phyloP scores from a whole-genome alignment of 2,113 vertebrate genomes.

The Vombatus ursinus region DNA sequence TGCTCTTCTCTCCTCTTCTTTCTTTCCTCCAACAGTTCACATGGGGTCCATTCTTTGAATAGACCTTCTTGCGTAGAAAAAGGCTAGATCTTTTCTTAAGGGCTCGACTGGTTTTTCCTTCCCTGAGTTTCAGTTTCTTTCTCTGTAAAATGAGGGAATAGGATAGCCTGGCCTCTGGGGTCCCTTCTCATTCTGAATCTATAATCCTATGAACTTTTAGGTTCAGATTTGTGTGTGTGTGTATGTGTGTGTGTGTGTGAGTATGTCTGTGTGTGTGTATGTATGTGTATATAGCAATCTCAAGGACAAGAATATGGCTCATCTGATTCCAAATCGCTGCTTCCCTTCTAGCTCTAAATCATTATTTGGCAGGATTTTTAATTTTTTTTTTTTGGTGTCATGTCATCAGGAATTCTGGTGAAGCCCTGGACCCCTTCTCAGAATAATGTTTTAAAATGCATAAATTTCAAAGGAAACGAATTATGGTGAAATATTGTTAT shows the following conservation, averaged over 20 bases:
- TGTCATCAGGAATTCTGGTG: too few relatives aligned
- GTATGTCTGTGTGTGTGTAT: not conserved
- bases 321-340: not conserved
- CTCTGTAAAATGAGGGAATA: not conserved
- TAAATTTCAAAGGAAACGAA: not conserved
- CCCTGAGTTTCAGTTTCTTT: not conserved
- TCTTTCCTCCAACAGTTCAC: not conserved
- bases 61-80: not conserved
- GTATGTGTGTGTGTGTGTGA: not conserved
- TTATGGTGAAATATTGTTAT: not conserved
- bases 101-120: not conserved
- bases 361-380: not conserved
- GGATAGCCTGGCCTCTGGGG: not conserved
- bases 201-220: not conserved
- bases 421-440: not conserved
- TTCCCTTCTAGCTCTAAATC: not conserved
- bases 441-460: not conserved
- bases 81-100: not conserved
- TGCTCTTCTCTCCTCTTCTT: not conserved
- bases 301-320: not conserved
- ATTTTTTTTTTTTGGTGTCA: not conserved
- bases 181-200: not conserved
- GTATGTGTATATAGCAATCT: not conserved
- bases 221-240: not conserved
- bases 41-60: not conserved